These are phyloP conservation scores for Euglossa dilemma DNA, from an alignment of 1,140 invertebrate genomes.

Conservation along the genomic window DNA sequence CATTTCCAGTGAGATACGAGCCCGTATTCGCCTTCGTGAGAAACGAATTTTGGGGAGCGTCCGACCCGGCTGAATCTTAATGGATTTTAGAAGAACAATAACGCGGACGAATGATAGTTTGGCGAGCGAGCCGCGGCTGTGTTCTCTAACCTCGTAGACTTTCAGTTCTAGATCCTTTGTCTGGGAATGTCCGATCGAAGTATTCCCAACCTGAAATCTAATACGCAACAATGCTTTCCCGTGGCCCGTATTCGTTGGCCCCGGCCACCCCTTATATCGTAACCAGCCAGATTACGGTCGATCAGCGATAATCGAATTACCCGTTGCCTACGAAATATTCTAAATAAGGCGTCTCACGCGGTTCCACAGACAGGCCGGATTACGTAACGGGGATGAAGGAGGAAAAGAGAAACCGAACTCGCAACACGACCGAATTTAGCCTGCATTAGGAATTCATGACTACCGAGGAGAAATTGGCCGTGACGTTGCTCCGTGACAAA, in stretches of 20 bases:
- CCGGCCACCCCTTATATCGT: conserved; percentile 25
- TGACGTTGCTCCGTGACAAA: conserved; percentile 36
- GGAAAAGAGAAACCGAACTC: conserved; percentile 1
- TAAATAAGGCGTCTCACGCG: conserved; percentile 31
- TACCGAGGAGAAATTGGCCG: conserved; percentile 25
- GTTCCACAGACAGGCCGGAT: background rate
- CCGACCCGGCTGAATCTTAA: conserved; percentile 3
- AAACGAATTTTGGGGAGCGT: conserved; percentile 30
- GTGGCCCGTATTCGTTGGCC: conserved; percentile 26
- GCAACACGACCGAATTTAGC: conserved; percentile 30
- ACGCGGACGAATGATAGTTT: conserved; percentile 13
- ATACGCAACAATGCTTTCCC: conserved; percentile 54
- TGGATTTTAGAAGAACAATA: conserved; percentile 23
- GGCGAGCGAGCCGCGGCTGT: background rate
- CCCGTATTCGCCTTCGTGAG: background rate
- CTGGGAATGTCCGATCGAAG: conserved; percentile 45
- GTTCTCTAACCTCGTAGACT: background rate
- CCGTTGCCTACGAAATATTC: conserved; percentile 34
- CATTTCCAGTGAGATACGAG: conserved; percentile 8
- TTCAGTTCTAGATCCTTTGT: conserved; percentile 40
- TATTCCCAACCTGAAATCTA: conserved; percentile 49
- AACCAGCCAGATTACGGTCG: conserved; percentile 24
- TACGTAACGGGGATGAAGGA: conserved; percentile 12
- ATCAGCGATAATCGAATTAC: conserved; percentile 51
- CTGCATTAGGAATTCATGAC: conserved; percentile 16